Evolutionary conservation across 1,140 invertebrate genomes (phyloP).

Genomic region (Telenomus remus): DNA sequence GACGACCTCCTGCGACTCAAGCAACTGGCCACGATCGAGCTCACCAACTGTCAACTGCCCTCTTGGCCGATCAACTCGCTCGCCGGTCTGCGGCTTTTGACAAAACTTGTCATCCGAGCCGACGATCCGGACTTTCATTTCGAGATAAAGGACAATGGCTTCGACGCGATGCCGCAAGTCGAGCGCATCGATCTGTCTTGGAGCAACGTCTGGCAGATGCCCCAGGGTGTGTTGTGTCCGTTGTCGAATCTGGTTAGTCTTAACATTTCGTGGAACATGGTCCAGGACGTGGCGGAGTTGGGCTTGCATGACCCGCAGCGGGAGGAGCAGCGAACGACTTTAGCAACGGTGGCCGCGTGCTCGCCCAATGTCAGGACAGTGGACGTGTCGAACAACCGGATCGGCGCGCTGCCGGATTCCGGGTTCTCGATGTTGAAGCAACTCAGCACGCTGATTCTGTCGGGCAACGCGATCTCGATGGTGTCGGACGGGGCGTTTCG

Average conservation of each 20-base stretch:
- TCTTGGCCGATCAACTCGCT: constrained; percentile 84
- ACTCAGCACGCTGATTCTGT: constrained; percentile 84
- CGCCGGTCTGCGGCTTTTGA: constrained; percentile 83
- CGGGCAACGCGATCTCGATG: constrained; percentile 90
- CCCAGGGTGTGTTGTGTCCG: constrained; percentile 88
- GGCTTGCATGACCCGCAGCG: constrained; percentile 79
- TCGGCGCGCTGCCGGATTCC: constrained; percentile 85
- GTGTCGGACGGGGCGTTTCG: constrained; percentile 87
- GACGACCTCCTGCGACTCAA: constrained; percentile 87
- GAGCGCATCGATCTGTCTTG: constrained; percentile 89
- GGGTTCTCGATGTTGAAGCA: constrained; percentile 86
- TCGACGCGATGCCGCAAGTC: constrained; percentile 81
- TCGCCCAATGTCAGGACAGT: constrained; percentile 86
- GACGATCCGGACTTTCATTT: constrained; percentile 79
- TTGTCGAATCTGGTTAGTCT: constrained; percentile 84
- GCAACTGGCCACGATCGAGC: constrained; percentile 82
- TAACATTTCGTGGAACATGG: constrained; percentile 88
- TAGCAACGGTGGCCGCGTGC: constrained; percentile 78
- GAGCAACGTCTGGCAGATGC: constrained; percentile 92
- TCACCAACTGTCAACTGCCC: constrained; percentile 88
- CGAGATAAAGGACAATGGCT: constrained; percentile 85
- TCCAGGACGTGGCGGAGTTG: constrained; percentile 88
- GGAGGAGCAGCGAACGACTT: constrained; percentile 52
- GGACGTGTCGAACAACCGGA: constrained; percentile 90
- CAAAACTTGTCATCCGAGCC: constrained; percentile 86